Evolutionary conservation across 2,888 invertebrate genomes (phyloP).

Genomic region (Pedicia rivosa): DNA sequence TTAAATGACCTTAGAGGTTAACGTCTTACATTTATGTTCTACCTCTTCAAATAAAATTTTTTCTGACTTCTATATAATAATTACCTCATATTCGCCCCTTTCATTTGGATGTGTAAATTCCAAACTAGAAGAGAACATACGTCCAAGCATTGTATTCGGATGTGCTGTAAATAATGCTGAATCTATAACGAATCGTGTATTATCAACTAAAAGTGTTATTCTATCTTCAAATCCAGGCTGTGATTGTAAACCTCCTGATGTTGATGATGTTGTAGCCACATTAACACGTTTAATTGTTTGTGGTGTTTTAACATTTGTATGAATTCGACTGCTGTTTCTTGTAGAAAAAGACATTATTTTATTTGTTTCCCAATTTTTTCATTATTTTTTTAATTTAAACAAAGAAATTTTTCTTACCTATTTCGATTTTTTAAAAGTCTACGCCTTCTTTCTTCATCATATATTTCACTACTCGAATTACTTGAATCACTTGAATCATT

Average conservation of each 20-base stretch:
- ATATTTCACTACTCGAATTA: constrained; percentile 77
- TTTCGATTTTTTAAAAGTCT: constrained; percentile 53
- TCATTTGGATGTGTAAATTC: constrained; percentile 92
- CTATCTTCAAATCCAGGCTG: constrained; percentile 34
- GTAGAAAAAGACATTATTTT: no score
- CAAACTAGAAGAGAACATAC: constrained; percentile 89
- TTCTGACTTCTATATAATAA: no score
- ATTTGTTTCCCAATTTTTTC: no score
- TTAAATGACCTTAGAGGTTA: no score
- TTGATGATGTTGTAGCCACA: not conserved
- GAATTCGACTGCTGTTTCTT: not conserved
- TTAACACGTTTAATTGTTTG: constrained; percentile 3
- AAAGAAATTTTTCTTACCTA: constrained; percentile 32
- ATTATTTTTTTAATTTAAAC: not conserved
- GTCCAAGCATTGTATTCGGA: constrained; percentile 98
- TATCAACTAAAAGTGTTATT: constrained; percentile 91
- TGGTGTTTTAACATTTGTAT: constrained; percentile 1
- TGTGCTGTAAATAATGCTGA: constrained; percentile 84
- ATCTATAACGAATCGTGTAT: constrained; percentile 86
- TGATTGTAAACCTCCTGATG: not conserved
- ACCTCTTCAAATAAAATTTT: no score
- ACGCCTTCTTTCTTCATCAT: constrained; percentile 52
- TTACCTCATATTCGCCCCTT: constrained; percentile 86
- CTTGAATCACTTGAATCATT: constrained; percentile 36
- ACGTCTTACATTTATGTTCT: no score